Base-by-base conservation (phyloP, 2,797 vertebrate genomes). In the Falco naumanni region DNA sequence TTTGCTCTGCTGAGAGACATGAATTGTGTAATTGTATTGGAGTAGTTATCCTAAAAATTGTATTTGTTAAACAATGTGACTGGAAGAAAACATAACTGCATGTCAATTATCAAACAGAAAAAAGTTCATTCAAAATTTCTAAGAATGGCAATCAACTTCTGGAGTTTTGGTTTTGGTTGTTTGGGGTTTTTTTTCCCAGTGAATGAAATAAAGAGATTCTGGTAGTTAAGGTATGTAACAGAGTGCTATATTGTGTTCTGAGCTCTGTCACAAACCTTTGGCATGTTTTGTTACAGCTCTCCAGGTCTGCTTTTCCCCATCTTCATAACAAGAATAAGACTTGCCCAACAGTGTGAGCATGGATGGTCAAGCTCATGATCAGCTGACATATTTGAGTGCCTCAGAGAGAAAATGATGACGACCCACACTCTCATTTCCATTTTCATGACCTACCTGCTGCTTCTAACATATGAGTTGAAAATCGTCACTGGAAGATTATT, bases 211-310 rank as follows among this genome's bases (percentile, higher is more conserved):
- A 91, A 65, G 29, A n/a, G 80, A 39, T 20, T 51, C 16, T 91
- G 45, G 25, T 77, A 37, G 41, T 75, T 89, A 29, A 65, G 22
- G 5, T 76, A 16, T 76, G 10, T 45, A 72, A 15, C 24, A 64
- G 17, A 54, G 17, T 26, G 8, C 25, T 80, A 2, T 56, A 33
- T 87, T 85, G 41, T 82, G 4, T 88, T 89, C 37, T 84, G 41
- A 69, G 29, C 57, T 87, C 33, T 88, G 57, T 64, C 39, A 65
- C 31, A 83, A 89, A 92, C 68, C 16, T 95, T 76, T 90, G 65
- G 2, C 18, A 5, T 93, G 20, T 95, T 94, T 77, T 91, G 29
- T 93, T 95, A 63, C 84, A 93, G 74, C 66, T 89, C 48, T 90
- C 25, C 82, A 51, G 15, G 14, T 75, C 86, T 71, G 21, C 48